Conservation (phyloP, 2,888 invertebrate species). For the Lomographa bimaculata region DNA sequence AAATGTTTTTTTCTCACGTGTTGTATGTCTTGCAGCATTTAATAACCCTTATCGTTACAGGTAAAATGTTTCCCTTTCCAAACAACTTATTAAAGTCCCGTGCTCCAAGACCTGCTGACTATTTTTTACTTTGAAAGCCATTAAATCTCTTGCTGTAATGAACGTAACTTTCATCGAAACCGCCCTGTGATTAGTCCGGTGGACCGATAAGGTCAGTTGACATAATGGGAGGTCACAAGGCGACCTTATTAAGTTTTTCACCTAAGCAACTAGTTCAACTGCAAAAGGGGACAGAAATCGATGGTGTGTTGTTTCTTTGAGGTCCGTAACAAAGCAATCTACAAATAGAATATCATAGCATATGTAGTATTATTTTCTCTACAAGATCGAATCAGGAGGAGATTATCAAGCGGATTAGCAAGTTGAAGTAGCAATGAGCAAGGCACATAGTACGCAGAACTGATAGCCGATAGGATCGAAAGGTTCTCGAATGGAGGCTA, state of each 20-base stretch:
- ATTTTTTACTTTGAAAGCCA: constrained; percentile 15
- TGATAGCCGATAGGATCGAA: too few relatives aligned
- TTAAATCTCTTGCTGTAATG: constrained; percentile 24
- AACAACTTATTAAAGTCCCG: constrained; percentile 16
- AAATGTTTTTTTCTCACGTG: too few relatives aligned
- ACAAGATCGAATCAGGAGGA: too few relatives aligned
- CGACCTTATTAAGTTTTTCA: constrained; percentile 21
- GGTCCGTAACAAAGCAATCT: too few relatives aligned
- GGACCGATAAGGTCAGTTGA: constrained; percentile 36
- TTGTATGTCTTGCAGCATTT: background rate
- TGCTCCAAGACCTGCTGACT: background rate
- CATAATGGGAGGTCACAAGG: constrained; percentile 33
- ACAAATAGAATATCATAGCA: too few relatives aligned
- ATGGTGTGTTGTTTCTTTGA: too few relatives aligned
- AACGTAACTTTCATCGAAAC: constrained; percentile 37
- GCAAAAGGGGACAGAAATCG: too few relatives aligned
- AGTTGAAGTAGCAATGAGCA: too few relatives aligned
- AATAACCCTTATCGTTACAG: constrained; percentile 1
- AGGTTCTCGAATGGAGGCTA: too few relatives aligned
- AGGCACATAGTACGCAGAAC: too few relatives aligned
- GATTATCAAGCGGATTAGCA: too few relatives aligned
- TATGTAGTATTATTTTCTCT: too few relatives aligned
- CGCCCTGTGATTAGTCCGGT: constrained; percentile 30
- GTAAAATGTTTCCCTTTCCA: constrained; percentile 3
- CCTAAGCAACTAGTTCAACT: constrained; percentile 3